phyloP scores from a whole-genome alignment of 2,113 vertebrate species.

The Catharus fuscescens region DNA sequence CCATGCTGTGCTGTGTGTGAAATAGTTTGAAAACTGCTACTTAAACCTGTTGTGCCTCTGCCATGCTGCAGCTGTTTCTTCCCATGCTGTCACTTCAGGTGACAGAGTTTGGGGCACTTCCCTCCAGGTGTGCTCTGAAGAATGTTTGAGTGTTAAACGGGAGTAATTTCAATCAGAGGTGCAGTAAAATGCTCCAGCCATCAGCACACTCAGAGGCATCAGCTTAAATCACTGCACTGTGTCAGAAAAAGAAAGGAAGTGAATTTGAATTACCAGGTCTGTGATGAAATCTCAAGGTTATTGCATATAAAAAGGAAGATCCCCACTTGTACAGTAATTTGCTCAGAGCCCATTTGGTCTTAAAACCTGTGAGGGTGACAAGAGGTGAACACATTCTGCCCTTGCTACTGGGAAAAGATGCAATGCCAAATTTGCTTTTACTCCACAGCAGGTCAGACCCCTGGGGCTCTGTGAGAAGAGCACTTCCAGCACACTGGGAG shows the following conservation, averaged over 20 bases:
- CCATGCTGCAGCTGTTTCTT: not conserved
- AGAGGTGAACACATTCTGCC: not conserved
- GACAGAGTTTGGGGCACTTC: not conserved
- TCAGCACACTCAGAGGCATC: not conserved
- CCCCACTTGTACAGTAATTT: not conserved
- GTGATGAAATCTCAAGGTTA: conserved; percentile 27
- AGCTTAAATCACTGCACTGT: not conserved
- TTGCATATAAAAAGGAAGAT: not conserved
- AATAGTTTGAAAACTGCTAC: not conserved
- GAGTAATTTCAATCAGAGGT: conserved; percentile 8
- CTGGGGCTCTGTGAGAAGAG: not conserved
- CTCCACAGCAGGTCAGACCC: not conserved
- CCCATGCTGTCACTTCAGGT: not conserved
- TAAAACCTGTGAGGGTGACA: not conserved
- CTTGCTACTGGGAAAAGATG: not conserved
- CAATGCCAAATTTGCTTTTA: not conserved
- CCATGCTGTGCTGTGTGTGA: not conserved
- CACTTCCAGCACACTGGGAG: not conserved
- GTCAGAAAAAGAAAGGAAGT: not conserved
- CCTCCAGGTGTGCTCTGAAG: not conserved
- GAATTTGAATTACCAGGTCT: not conserved
- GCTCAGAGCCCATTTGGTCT: not conserved
- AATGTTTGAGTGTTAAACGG: not conserved
- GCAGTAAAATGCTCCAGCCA: not conserved
- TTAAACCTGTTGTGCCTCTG: not conserved